Evolutionary conservation across 2,888 invertebrate species (phyloP).

Genomic region (Tromatobia lineatoria): DNA sequence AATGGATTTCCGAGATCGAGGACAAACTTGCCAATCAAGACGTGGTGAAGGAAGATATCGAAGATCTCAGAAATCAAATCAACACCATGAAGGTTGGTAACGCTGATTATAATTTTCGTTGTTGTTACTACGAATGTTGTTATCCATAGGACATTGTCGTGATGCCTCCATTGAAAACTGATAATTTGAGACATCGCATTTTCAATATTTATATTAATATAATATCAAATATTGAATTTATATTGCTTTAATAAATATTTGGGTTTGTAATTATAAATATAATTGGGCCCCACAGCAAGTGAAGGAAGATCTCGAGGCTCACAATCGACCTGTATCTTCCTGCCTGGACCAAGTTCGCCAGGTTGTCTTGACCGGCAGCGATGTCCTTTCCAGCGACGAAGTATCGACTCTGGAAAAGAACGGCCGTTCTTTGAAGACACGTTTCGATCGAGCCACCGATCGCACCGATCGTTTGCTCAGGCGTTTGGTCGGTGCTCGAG

Average conservation of each 20-base stretch:
- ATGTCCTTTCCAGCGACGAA: constrained; percentile 97
- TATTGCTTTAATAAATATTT: not conserved
- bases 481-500: constrained; percentile 92
- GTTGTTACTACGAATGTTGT: no score
- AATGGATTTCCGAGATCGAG: constrained; percentile 95
- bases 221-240: not conserved
- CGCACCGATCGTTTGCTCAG: constrained; percentile 92
- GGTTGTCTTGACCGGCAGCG: constrained; percentile 95
- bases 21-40: constrained; percentile 94
- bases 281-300: constrained; percentile 88
- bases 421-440: constrained; percentile 93
- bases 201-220: not conserved
- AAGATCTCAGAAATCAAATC: constrained; percentile 95
- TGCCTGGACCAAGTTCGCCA: constrained; percentile 96
- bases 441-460: constrained; percentile 93
- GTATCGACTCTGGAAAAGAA: constrained; percentile 95
- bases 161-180: no score
- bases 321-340: constrained; percentile 93
- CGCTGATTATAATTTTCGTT: no score
- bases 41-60: constrained; percentile 94
- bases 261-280: not conserved
- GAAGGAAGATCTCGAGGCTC: constrained; percentile 95
- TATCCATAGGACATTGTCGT: no score
- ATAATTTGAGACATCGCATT: not conserved
- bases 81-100: constrained; percentile 92